Percentiles rank a stretch among this genome's conserved stretches.
phyloP scores from a whole-genome alignment of 1,140 invertebrate genomes.

The Heliconius hermathena region DNA sequence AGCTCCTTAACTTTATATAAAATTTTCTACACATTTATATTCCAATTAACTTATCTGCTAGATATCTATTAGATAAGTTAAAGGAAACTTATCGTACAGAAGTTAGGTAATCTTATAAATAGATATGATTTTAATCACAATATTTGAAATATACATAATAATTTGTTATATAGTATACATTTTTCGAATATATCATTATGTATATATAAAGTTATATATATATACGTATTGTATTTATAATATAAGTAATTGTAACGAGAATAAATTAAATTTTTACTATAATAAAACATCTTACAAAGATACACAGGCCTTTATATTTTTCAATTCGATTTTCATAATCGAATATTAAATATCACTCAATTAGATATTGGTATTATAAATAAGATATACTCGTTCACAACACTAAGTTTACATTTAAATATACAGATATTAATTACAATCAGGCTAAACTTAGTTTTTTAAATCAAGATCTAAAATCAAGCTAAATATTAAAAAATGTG shows the following conservation, averaged over 20 bases:
- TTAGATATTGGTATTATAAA: not conserved
- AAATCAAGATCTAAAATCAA: no score
- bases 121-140: conserved; percentile 7
- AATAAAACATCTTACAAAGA: conserved; percentile 3
- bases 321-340: not conserved
- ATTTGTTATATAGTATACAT: not conserved
- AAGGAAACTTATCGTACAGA: not conserved
- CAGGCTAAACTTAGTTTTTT: no score
- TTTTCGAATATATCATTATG: not conserved
- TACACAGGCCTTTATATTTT: conserved; percentile 5
- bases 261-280: not conserved
- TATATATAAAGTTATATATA: not conserved
- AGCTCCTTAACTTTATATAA: not conserved
- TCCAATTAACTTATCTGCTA: not conserved
- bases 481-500: not conserved
- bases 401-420: conserved; percentile 4
- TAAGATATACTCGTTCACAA: not conserved
- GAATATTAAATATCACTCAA: not conserved
- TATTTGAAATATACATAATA: not conserved
- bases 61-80: not conserved
- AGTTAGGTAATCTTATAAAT: not conserved
- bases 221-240: no score
- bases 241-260: not conserved
- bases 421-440: not conserved
- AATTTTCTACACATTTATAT: not conserved